Evolutionary conservation across 2,797 vertebrate species (phyloP).

Genomic region (Gymnodraco acuticeps): DNA sequence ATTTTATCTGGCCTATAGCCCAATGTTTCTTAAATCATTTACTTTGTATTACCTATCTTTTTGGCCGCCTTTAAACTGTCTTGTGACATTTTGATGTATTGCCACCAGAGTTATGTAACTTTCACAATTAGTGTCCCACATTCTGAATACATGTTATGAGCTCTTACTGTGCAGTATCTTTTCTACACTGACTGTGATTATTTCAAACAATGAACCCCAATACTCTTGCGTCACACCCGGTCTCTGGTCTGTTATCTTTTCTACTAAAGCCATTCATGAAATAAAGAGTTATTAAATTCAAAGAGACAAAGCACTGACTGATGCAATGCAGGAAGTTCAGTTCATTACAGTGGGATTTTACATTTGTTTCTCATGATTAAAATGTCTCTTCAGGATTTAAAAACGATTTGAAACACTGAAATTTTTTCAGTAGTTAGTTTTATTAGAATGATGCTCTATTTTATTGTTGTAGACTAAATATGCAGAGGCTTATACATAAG

Average conservation of each 20-base stretch:
- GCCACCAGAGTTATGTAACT: neutral
- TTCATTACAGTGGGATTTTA: neutral
- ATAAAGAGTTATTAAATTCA: slow-evolving; percentile 17
- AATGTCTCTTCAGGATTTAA: neutral
- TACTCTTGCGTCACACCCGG: neutral
- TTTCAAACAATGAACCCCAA: slow-evolving; percentile 21
- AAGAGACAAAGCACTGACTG: slow-evolving; percentile 1
- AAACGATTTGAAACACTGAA: neutral
- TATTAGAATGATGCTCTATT: neutral
- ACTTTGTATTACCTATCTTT: neutral
- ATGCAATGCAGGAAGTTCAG: too few relatives aligned
- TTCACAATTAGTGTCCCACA: neutral
- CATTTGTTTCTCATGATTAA: neutral
- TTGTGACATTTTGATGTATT: too few relatives aligned
- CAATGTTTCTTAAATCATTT: neutral
- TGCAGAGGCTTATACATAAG: too few relatives aligned
- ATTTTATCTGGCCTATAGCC: neutral
- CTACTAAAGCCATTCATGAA: slow-evolving; percentile 6
- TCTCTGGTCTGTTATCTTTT: slow-evolving; percentile 7
- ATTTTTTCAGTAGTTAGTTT: neutral
- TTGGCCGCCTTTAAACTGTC: neutral
- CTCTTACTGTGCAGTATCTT: slow-evolving; percentile 54
- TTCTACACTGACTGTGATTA: slow-evolving; percentile 36
- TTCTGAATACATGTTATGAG: neutral
- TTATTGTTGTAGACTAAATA: neutral